These are phyloP conservation scores for Actinia equina DNA, from an alignment of 64 coral and sea anemone species.

Conservation along the genomic window DNA sequence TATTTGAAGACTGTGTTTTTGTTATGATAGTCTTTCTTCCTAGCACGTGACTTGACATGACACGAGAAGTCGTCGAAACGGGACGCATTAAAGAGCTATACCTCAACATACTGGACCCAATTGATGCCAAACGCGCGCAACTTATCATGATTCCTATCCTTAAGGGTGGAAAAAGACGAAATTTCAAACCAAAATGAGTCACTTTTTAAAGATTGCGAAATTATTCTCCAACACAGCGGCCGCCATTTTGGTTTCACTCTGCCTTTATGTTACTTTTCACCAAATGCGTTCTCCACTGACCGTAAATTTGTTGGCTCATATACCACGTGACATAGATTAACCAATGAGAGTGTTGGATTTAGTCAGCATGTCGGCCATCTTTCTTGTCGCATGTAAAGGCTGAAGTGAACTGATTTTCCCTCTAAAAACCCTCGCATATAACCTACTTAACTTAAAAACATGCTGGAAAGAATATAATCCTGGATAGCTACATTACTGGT, in stretches of 20 bases:
- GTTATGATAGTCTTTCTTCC: not conserved
- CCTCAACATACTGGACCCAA: not conserved
- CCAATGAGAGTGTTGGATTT: constrained; percentile 19
- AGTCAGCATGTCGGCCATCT: not conserved
- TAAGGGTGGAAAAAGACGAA: not conserved
- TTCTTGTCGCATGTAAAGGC: not conserved
- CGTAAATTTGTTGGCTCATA: not conserved
- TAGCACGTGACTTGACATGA: not conserved
- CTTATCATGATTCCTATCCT: not conserved
- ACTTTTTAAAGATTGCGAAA: not conserved
- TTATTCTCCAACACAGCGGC: not conserved
- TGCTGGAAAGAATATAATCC: not conserved
- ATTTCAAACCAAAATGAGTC: not conserved
- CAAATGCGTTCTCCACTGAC: constrained; percentile 1
- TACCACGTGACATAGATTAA: constrained; percentile 8
- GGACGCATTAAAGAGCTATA: not conserved
- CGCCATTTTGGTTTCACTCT: not conserved
- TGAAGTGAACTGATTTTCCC: not conserved
- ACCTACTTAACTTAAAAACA: not conserved
- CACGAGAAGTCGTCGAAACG: not conserved
- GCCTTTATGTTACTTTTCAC: not conserved
- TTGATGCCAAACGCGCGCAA: not conserved
- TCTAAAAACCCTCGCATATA: not conserved
- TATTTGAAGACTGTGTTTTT: not conserved
- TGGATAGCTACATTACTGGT: not conserved